phyloP scores from a whole-genome alignment of 2,888 invertebrate genomes.

The Agriopis leucophaearia region DNA sequence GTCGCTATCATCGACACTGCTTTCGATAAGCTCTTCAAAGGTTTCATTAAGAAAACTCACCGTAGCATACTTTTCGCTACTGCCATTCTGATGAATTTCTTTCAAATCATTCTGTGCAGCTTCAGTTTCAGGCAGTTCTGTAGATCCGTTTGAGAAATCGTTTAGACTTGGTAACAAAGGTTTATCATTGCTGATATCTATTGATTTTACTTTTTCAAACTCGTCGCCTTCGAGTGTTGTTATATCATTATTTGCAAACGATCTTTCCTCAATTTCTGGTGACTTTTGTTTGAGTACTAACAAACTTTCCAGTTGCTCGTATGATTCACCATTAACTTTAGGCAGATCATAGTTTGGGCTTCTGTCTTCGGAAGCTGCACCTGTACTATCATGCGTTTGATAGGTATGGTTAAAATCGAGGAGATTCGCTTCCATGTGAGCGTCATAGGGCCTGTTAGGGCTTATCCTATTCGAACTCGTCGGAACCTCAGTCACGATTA shows the following conservation, averaged over 20 bases:
- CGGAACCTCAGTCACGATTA: conserved; percentile 75
- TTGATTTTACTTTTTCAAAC: conserved; percentile 18
- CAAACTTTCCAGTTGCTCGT: conserved; percentile 36
- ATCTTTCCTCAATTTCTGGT: conserved; percentile 23
- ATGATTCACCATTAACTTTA: conserved; percentile 50
- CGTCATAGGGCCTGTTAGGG: conserved; percentile 62
- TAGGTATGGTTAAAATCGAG: conserved; percentile 58
- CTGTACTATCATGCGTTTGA: conserved; percentile 57
- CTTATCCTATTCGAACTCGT: conserved; percentile 62
- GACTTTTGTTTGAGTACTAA: conserved; percentile 26
- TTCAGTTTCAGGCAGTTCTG: conserved; percentile 17
- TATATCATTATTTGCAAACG: conserved; percentile 16
- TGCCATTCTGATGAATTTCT: conserved; percentile 60
- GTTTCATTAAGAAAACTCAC: conserved; percentile 76
- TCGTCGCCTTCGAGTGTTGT: conserved; percentile 28
- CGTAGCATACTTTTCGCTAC: conserved; percentile 73
- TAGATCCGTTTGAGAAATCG: conserved; percentile 45
- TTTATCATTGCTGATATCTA: conserved; percentile 12
- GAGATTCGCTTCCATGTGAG: conserved; percentile 52
- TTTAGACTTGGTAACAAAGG: conserved; percentile 23
- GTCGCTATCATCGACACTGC: conserved; percentile 79
- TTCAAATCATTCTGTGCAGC: conserved; percentile 6
- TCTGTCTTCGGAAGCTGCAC: conserved; percentile 32
- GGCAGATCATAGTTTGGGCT: conserved; percentile 39
- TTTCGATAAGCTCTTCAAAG: conserved; percentile 79